Conservation (phyloP, 2,888 invertebrate genomes). For the Eupithecia inturbata region DNA sequence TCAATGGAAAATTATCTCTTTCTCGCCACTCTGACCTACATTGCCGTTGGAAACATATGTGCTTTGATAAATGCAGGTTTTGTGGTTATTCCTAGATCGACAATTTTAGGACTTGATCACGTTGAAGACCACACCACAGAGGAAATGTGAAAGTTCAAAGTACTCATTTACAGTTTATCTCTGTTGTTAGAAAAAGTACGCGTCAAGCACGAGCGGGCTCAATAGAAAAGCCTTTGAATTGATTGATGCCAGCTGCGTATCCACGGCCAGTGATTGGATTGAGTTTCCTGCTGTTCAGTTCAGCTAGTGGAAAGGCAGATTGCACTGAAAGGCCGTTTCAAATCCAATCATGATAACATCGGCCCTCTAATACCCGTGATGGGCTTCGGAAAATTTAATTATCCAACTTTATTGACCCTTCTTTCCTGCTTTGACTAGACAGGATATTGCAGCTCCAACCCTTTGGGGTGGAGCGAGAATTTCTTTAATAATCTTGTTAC, state of each 20-base stretch:
- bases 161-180: constrained; percentile 28
- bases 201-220: constrained; percentile 51
- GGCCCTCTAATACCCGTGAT: constrained; percentile 45
- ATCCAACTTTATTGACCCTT: constrained; percentile 48
- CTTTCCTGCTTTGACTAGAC: constrained; percentile 52
- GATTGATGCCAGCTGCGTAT: constrained; percentile 61
- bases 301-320: constrained; percentile 47
- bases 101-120: constrained; percentile 5
- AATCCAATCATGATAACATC: constrained; percentile 53
- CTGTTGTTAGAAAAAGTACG: constrained; percentile 36
- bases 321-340: constrained; percentile 42
- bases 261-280: constrained; percentile 57
- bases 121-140: constrained; percentile 9
- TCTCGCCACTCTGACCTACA: constrained; percentile 55
- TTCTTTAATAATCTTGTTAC: constrained; percentile 6
- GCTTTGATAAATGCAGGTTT: constrained; percentile 44
- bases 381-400: constrained; percentile 57
- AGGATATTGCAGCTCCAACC: constrained; percentile 61
- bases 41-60: constrained; percentile 51
- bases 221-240: constrained; percentile 60
- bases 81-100: constrained; percentile 30
- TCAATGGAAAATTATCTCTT: constrained; percentile 61
- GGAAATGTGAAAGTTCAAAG: constrained; percentile 28
- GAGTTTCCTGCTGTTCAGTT: constrained; percentile 63
- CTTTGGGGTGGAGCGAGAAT: constrained; percentile 16